These are phyloP conservation scores for Thelohanellus kitauei DNA, from an alignment of 30 jellyfish, hydroid and myxozoan genomes.

Conservation along the genomic window DNA sequence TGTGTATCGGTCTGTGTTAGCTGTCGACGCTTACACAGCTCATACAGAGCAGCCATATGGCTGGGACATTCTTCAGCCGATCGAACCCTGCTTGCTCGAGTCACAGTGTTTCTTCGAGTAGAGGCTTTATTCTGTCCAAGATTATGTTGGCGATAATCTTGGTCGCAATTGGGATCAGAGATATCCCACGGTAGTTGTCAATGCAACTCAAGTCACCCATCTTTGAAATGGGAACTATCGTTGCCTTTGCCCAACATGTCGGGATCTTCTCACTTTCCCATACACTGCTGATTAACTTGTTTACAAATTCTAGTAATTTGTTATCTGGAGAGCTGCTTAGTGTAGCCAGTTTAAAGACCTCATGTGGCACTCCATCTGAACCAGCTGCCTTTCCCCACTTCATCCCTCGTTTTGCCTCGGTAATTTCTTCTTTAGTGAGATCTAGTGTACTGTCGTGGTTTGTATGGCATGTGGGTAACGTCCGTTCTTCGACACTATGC, in stretches of 20 bases:
- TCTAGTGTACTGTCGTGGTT: slow-evolving; percentile 2
- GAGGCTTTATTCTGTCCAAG: slow-evolving; percentile 10
- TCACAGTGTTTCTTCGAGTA: slow-evolving; percentile 8
- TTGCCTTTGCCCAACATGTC: slow-evolving; percentile 10
- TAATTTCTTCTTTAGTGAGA: slow-evolving; percentile 4
- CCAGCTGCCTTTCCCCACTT: slow-evolving; percentile 21
- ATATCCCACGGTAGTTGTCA: slow-evolving; percentile 9
- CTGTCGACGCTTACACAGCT: too few relatives aligned
- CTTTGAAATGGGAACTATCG: slow-evolving; percentile 8
- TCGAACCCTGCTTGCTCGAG: slow-evolving; percentile 22
- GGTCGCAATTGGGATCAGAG: slow-evolving; percentile 16
- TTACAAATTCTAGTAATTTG: slow-evolving; percentile 3
- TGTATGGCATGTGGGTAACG: too few relatives aligned
- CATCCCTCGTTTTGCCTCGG: slow-evolving; percentile 4
- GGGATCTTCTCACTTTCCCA: slow-evolving; percentile 14
- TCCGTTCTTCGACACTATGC: too few relatives aligned
- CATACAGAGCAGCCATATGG: too few relatives aligned
- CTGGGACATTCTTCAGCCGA: too few relatives aligned
- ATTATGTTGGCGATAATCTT: slow-evolving; percentile 7
- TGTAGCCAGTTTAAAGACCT: too few relatives aligned
- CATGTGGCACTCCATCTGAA: slow-evolving; percentile 9
- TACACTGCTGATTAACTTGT: slow-evolving; percentile 5
- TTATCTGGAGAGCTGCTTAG: slow-evolving; percentile 8
- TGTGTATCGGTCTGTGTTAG: slow-evolving; percentile 10
- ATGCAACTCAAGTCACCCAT: slow-evolving; percentile 8